These are phyloP conservation scores for Empis livida DNA, from an alignment of 2,888 invertebrate species.

Conservation along the genomic window DNA sequence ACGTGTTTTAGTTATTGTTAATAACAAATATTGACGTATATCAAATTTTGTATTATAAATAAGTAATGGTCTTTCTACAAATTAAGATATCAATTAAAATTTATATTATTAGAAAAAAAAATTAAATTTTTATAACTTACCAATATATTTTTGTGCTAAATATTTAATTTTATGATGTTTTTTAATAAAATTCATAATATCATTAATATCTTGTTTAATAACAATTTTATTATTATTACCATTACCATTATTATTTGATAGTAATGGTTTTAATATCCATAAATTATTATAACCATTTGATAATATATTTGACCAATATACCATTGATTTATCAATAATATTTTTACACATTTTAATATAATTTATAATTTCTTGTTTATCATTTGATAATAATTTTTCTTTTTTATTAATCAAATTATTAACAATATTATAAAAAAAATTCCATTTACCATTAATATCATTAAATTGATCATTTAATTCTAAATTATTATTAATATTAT, in stretches of 20 bases:
- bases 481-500: background rate
- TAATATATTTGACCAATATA: conserved; percentile 45
- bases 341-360: conserved; percentile 28
- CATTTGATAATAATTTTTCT: background rate
- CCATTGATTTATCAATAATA: conserved; percentile 43
- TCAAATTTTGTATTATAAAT: conserved; percentile 83
- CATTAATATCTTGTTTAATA: background rate
- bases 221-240: background rate
- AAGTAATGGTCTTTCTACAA: conserved; percentile 61
- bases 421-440: background rate
- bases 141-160: background rate
- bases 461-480: background rate
- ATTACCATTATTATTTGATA: background rate
- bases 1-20: conserved; percentile 55
- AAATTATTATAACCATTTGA: conserved; percentile 66
- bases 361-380: background rate
- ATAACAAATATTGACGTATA: conserved; percentile 76
- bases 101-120: too few relatives aligned
- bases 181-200: background rate
- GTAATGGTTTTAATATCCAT: conserved; percentile 70
- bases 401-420: background rate
- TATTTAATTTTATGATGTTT: background rate
- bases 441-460: background rate
- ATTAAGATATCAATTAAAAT: too few relatives aligned
- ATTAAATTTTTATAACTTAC: background rate